Evolutionary conservation across 2,113 vertebrate species (phyloP), one percentile per base, ranked within the genome.

Genomic region (Heloderma charlesbogerti): DNA sequence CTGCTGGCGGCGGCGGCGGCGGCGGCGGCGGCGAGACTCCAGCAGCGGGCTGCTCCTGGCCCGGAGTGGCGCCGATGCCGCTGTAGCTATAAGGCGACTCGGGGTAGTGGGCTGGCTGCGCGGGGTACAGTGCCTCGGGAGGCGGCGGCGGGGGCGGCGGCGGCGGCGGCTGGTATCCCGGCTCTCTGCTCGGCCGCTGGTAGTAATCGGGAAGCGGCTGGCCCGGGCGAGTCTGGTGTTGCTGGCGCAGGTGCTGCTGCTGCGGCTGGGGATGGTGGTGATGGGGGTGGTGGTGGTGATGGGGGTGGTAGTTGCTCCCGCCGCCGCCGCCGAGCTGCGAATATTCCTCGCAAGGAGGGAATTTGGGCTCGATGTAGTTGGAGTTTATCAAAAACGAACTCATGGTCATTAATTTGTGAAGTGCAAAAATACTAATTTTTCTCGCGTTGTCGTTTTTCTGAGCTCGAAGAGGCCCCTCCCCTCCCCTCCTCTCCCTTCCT

Each of bases 321-420:
- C 96, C 98, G 98, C 95, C 98, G 97, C 98, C 98, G 97, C 98
- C 97, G 97, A 97, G 99, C 97, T 98, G 98, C 96, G 98, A 98
- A 93, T 98, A 99, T 97, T 99, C 99, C 96, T 99, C 99, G 98
- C 99, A 99, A 96, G 98, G 98, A 96, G 98, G 98, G 97, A 99
- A 99, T 97, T 99, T 99, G 95, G 99, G 99, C 96, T 99, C 99
- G 98, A 99, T 98, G 97, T 99, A 99, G 98, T 99, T 99, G 98
- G 98, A 99, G 98, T 99, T 99, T 98, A 99, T 99, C 98, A 99
- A 99, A 98, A 99, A 99, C 98, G 99, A 99, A 98, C 99, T 99
- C 99, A 99, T 99, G 99, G 98, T 98, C 98, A 99, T 99, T 99
- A 99, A 99, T 99, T 99, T 99, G 98, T 98, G 98, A 98, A 99